phyloP scores from a whole-genome alignment of 2,888 invertebrate genomes.

The Chymomyza procnemis region DNA sequence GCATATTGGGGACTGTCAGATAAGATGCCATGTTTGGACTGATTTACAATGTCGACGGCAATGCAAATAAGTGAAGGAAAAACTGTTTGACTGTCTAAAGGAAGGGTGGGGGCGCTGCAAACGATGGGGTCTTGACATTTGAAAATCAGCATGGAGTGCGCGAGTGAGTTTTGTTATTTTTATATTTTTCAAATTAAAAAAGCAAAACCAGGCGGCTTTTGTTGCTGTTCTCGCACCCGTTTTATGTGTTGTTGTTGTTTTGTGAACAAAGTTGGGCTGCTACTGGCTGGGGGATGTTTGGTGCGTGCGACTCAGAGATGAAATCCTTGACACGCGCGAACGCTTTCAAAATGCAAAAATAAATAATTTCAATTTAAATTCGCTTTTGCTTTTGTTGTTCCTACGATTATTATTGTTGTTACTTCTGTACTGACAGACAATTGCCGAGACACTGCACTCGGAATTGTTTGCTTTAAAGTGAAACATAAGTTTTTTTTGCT shows the following conservation, averaged over 20 bases:
- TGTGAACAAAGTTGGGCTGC: background rate
- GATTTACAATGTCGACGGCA: conserved; percentile 9
- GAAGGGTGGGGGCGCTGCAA: background rate
- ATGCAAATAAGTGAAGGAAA: conserved; percentile 16
- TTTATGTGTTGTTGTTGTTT: conserved; percentile 21
- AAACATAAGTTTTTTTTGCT: conserved; percentile 60
- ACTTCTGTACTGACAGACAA: conserved; percentile 28
- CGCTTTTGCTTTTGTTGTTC: conserved; percentile 49
- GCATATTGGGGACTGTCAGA: conserved; percentile 2
- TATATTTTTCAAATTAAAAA: conserved; percentile 74
- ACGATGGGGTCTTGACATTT: conserved; percentile 62
- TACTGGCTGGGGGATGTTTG: background rate
- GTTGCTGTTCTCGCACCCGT: conserved; percentile 32
- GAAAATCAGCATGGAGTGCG: conserved; percentile 39
- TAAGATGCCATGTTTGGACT: background rate
- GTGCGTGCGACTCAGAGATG: conserved; percentile 49
- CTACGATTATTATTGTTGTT: conserved; percentile 10
- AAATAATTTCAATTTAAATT: conserved; percentile 75
- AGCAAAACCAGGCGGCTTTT: conserved; percentile 51
- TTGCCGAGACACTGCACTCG: conserved; percentile 35
- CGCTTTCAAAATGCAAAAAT: conserved; percentile 71
- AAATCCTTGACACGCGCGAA: conserved; percentile 72
- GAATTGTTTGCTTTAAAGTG: conserved; percentile 47
- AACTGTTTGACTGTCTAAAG: conserved; percentile 21
- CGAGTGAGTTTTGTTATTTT: conserved; percentile 60